These are phyloP conservation scores for Platyura marginata DNA, from an alignment of 1,140 invertebrate genomes.

Conservation along the genomic window DNA sequence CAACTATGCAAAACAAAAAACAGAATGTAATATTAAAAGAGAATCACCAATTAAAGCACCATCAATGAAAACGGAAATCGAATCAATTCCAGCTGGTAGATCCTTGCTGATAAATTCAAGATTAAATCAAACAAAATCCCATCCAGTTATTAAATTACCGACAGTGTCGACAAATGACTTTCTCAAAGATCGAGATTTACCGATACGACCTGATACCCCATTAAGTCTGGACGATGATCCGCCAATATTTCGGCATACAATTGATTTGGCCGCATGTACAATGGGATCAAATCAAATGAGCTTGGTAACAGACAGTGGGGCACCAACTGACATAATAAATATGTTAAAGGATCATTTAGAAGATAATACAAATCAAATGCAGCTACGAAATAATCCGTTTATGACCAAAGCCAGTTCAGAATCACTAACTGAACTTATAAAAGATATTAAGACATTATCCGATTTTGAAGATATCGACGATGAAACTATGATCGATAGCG, in stretches of 20 bases:
- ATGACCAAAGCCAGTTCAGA: not conserved
- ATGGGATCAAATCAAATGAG: conserved; percentile 19
- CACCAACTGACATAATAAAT: conserved; percentile 3
- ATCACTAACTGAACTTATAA: conserved; percentile 1
- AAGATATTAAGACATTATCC: conserved; percentile 1
- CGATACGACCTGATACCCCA: conserved; percentile 10
- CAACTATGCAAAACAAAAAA: not conserved
- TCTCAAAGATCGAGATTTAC: conserved; percentile 2
- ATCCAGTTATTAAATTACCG: not conserved
- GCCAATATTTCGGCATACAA: conserved; percentile 13
- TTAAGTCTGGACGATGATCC: conserved; percentile 10
- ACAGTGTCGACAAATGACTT: not conserved
- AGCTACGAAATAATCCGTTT: not conserved
- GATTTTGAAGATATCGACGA: conserved; percentile 3
- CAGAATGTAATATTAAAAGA: not conserved
- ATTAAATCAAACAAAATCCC: conserved; percentile 5
- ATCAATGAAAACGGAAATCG: conserved; percentile 1
- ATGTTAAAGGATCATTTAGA: conserved; percentile 16
- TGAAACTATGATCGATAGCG: not conserved
- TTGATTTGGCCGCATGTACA: conserved; percentile 19
- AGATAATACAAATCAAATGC: conserved; percentile 8
- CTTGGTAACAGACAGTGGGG: not conserved
- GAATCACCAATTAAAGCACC: not conserved
- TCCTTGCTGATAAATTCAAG: conserved; percentile 17
- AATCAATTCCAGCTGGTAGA: conserved; percentile 14